Percentiles rank a stretch among this genome's conserved stretches.
These are phyloP conservation scores for Pachydiplax longipennis DNA, from an alignment of 2,888 invertebrate genomes.

Conservation along the genomic window DNA sequence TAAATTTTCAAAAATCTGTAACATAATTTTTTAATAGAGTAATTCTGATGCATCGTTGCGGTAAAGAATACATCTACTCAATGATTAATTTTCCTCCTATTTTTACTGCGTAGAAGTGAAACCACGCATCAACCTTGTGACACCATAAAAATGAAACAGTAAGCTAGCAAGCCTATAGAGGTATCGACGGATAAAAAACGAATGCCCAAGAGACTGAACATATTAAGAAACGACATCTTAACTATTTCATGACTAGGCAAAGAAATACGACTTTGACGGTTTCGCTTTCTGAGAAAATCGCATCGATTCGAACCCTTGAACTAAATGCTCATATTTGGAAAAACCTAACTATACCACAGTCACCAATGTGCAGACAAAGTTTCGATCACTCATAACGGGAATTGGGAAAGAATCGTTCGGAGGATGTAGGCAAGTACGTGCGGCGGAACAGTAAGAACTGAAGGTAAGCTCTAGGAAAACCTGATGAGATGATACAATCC, in stretches of 20 bases:
- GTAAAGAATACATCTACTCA: too few relatives aligned
- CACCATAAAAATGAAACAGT: neutral
- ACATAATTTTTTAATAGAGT: too few relatives aligned
- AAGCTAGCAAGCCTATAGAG: neutral
- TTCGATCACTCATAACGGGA: neutral
- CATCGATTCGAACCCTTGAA: neutral
- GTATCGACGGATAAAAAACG: neutral
- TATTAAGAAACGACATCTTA: neutral
- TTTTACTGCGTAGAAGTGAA: neutral
- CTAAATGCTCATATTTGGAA: neutral
- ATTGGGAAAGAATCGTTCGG: neutral
- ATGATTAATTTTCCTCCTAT: too few relatives aligned
- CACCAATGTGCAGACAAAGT: neutral
- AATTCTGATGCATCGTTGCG: too few relatives aligned
- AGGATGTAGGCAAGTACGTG: neutral
- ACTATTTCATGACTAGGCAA: neutral
- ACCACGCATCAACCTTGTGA: neutral
- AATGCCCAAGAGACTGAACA: neutral
- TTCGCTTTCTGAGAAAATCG: neutral
- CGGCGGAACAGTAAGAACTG: neutral
- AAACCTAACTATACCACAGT: neutral
- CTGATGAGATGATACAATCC: constrained; percentile 5
- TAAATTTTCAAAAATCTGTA: too few relatives aligned
- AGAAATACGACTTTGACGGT: neutral
- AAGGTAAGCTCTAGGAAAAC: neutral